These are phyloP conservation scores for Stegostoma tigrinum DNA, from an alignment of 2,113 vertebrate species.

Conservation along the genomic window DNA sequence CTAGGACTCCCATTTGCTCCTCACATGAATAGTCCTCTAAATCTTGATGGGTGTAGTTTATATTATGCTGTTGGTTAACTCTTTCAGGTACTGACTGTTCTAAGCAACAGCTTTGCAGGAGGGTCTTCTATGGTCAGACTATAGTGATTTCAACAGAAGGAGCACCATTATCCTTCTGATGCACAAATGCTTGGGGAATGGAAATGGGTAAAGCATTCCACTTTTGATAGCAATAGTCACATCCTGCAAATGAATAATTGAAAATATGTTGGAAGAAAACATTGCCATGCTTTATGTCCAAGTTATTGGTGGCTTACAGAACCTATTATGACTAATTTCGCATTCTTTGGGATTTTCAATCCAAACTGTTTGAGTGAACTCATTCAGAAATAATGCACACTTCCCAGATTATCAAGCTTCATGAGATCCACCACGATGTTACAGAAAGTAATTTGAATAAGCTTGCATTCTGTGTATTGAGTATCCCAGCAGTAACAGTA, in stretches of 20 bases:
- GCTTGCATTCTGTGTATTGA: background rate
- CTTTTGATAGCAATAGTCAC: background rate
- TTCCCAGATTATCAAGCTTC: background rate
- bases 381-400: constrained; percentile 23
- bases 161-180: background rate
- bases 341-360: background rate
- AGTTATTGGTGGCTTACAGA: background rate
- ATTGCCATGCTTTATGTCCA: background rate
- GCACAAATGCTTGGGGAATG: background rate
- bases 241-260: background rate
- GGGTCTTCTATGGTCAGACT: background rate
- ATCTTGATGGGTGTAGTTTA: too few species aligned
- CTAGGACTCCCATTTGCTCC: too few species aligned
- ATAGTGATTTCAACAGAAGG: background rate
- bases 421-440: background rate
- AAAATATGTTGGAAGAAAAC: background rate
- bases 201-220: background rate
- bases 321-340: background rate
- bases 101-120: too few species aligned
- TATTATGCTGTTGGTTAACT: too few species aligned
- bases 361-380: background rate
- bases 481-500: background rate
- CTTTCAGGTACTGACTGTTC: too few species aligned
- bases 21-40: too few species aligned
- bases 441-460: constrained; percentile 3